phyloP scores from a whole-genome alignment of 2,888 invertebrate species.

The Aspidapion aeneum region DNA sequence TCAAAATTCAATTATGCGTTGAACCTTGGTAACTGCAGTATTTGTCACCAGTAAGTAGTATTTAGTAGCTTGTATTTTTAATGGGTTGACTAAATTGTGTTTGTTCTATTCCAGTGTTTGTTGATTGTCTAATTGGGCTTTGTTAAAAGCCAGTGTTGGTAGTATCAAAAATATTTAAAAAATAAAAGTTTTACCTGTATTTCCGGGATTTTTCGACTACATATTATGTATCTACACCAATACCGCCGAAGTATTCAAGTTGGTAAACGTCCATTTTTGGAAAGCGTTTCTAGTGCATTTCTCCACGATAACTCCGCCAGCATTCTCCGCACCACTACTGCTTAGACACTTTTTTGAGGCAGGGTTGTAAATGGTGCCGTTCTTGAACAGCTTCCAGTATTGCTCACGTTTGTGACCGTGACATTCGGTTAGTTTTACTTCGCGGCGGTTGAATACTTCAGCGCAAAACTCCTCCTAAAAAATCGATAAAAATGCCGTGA shows the following conservation, averaged over 20 bases:
- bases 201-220: too few relatives aligned
- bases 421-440: constrained; percentile 50
- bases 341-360: constrained; percentile 43
- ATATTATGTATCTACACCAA: too few relatives aligned
- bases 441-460: constrained; percentile 51
- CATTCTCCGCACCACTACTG: constrained; percentile 42
- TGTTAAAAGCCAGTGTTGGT: too few relatives aligned
- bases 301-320: constrained; percentile 41
- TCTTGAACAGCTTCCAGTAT: constrained; percentile 41
- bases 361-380: constrained; percentile 44
- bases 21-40: too few relatives aligned
- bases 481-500: not conserved
- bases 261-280: constrained; percentile 44
- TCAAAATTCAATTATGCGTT: too few relatives aligned
- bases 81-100: too few relatives aligned
- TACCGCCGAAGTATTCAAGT: constrained; percentile 31
- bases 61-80: too few relatives aligned
- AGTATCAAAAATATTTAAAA: too few relatives aligned
- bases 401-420: constrained; percentile 47
- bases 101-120: too few relatives aligned
- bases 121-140: too few relatives aligned
- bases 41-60: too few relatives aligned
- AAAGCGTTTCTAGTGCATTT: constrained; percentile 37
- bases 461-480: constrained; percentile 72
- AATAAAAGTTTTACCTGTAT: too few relatives aligned